Percentiles rank a stretch among this genome's conserved stretches.
Conservation (phyloP, 2,113 vertebrate genomes). For the Cyprinodon variegatus region DNA sequence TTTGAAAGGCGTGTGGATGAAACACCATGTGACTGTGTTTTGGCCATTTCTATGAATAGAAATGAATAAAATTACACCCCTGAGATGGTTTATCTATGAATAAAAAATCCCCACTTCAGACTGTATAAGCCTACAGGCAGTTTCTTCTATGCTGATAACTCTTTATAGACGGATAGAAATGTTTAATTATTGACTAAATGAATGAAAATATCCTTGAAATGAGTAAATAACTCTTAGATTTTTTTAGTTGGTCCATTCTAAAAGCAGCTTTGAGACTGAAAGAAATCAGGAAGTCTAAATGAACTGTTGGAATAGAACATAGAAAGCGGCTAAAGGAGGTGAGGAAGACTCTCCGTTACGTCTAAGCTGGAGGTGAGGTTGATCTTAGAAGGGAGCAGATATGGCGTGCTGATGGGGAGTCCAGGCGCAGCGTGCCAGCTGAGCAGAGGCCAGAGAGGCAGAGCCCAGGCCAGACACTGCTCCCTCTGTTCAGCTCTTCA, state of each 20-base stretch:
- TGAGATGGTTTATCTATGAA: too few relatives aligned
- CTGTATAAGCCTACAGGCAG: too few relatives aligned
- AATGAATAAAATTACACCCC: too few relatives aligned
- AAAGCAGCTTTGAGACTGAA: background rate
- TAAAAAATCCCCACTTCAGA: too few relatives aligned
- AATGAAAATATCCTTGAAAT: background rate
- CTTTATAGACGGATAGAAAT: too few relatives aligned
- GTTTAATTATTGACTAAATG: background rate
- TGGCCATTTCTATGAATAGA: too few relatives aligned
- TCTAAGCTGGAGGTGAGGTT: slow-evolving; percentile 8
- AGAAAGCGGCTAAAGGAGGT: background rate
- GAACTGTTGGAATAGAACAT: background rate
- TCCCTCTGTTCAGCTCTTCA: slow-evolving; percentile 64
- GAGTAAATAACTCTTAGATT: background rate
- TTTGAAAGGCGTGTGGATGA: too few relatives aligned
- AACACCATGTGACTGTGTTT: too few relatives aligned
- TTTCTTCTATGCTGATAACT: too few relatives aligned
- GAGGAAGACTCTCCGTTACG: slow-evolving; percentile 5
- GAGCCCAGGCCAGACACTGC: slow-evolving; percentile 52
- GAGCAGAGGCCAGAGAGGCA: slow-evolving; percentile 53
- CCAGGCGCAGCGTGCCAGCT: slow-evolving; percentile 59
- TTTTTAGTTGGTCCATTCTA: background rate
- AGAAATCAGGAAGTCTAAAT: background rate
- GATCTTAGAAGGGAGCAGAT: slow-evolving; percentile 37
- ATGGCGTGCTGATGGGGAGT: slow-evolving; percentile 40